Base-by-base conservation (phyloP, 2,113 vertebrate genomes). In the Paratilapia polleni region DNA sequence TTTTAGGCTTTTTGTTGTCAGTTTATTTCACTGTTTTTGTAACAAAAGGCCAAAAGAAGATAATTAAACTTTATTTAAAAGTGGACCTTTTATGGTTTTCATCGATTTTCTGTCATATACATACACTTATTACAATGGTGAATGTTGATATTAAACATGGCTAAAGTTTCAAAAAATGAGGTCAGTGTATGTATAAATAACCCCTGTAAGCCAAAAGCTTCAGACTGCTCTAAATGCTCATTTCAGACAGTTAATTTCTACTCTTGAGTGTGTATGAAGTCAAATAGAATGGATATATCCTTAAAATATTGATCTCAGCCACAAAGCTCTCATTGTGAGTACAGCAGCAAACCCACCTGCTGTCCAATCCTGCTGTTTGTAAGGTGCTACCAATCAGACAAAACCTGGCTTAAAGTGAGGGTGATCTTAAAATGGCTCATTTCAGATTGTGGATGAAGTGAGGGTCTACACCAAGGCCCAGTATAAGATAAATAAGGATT, bases 231-330 rank as follows among this genome's bases (percentile, higher is more conserved):
- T 20, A 19, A 49, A 66, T 10, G 63, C n/a, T 64, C 5, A 36
- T 64, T 66, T 66, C 0, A 43, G 62, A 43, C 0, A 66, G 63
- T 43, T 43, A 66, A 14, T 68, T 68, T 47, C 43, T 28, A 20
- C 9, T 70, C 6, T 70, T 49, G 26, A 24, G 28, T 20, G 9
- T 49, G 17, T 43, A 49, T 24, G 0, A 49, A 28, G 15, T 49
- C 43, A 28, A 15, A 28, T 20, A 4, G 17, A 31, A 24, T 8
- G 2, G 28, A 28, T 68, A 68, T 47, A 47, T 47, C 6, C 14
- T 38, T 68, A 68, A 47, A 22, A 47, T 19, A 0, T 38, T 15
- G 20, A 49, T 28, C 10, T 52, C 43, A 31, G 66, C 15, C 20
- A 49, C 22, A 68, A 68, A 49, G 19, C 24, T 47, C 41, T 70